Evolutionary conservation across 2,797 vertebrate species (phyloP).

Genomic region (Melanotaenia pygmaea): DNA sequence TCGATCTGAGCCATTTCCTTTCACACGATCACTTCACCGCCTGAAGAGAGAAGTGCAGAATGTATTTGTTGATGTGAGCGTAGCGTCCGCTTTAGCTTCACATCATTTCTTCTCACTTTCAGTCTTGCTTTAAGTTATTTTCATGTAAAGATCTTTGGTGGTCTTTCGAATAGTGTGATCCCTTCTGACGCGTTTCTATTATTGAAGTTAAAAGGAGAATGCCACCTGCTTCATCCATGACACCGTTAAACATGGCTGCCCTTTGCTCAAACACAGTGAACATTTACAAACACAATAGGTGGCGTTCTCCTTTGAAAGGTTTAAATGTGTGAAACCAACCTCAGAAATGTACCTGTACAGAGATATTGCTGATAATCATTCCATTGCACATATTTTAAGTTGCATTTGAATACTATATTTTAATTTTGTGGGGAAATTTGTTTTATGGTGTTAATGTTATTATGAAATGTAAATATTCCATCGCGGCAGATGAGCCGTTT

Average conservation of each 20-base stretch:
- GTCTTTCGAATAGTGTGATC: slow-evolving; percentile 60
- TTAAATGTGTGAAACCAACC: slow-evolving; percentile 67
- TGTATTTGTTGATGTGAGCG: slow-evolving; percentile 6
- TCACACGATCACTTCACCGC: neutral
- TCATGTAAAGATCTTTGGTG: slow-evolving; percentile 32
- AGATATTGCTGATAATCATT: slow-evolving; percentile 85
- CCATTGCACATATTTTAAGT: slow-evolving; percentile 83
- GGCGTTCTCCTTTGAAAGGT: slow-evolving; percentile 47
- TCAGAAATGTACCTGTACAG: slow-evolving; percentile 80
- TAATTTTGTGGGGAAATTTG: slow-evolving; percentile 77
- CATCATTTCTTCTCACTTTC: slow-evolving; percentile 19
- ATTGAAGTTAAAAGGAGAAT: slow-evolving; percentile 51
- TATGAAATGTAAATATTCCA: slow-evolving; percentile 89
- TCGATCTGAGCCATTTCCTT: too few species aligned
- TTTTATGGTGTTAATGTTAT: slow-evolving; percentile 73
- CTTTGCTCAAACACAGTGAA: too few species aligned
- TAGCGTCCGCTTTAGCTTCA: slow-evolving; percentile 4
- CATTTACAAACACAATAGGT: neutral
- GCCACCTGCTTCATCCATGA: neutral
- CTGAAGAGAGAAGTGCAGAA: slow-evolving; percentile 18
- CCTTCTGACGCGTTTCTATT: slow-evolving; percentile 62
- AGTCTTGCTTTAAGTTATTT: slow-evolving; percentile 26
- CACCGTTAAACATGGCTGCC: neutral
- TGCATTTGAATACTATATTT: slow-evolving; percentile 73
- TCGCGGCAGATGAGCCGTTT: slow-evolving; percentile 78